phyloP scores from a whole-genome alignment of 2,113 vertebrate species.

The Monopterus albus region DNA sequence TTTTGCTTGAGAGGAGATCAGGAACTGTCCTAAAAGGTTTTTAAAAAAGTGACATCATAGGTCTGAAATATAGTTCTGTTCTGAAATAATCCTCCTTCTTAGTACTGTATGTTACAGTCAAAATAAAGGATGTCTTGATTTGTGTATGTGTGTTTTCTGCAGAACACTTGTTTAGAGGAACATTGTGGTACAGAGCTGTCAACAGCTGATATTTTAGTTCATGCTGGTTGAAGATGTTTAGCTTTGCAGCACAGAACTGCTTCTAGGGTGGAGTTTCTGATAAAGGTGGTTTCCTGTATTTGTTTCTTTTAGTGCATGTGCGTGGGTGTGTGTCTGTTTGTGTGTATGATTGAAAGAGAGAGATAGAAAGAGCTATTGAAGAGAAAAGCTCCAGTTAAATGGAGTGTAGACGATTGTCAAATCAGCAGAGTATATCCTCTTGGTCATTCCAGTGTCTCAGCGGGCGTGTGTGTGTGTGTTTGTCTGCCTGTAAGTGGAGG shows the following conservation, averaged over 20 bases:
- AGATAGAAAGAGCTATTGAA: slow-evolving; percentile 13
- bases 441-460: slow-evolving; percentile 20
- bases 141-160: slow-evolving; percentile 4
- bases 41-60: no score
- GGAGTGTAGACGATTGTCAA: slow-evolving; percentile 41
- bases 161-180: slow-evolving; percentile 13
- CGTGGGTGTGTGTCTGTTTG: slow-evolving; percentile 7
- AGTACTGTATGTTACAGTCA: background rate
- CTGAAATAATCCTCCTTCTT: background rate
- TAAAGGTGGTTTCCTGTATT: slow-evolving; percentile 81
- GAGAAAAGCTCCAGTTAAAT: slow-evolving; percentile 59
- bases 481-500: slow-evolving; percentile 8
- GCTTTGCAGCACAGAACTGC: slow-evolving; percentile 36
- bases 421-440: slow-evolving; percentile 58
- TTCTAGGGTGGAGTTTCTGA: slow-evolving; percentile 68
- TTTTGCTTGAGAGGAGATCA: background rate
- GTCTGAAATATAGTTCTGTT: no score
- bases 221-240: slow-evolving; percentile 7
- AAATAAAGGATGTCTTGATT: background rate
- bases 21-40: no score
- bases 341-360: background rate
- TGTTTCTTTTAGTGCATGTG: slow-evolving; percentile 67
- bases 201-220: slow-evolving; percentile 35
- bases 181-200: slow-evolving; percentile 19
- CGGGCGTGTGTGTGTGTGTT: slow-evolving; percentile 14